Evolutionary conservation across 1,140 invertebrate genomes (phyloP).

Genomic region (Apis florea): DNA sequence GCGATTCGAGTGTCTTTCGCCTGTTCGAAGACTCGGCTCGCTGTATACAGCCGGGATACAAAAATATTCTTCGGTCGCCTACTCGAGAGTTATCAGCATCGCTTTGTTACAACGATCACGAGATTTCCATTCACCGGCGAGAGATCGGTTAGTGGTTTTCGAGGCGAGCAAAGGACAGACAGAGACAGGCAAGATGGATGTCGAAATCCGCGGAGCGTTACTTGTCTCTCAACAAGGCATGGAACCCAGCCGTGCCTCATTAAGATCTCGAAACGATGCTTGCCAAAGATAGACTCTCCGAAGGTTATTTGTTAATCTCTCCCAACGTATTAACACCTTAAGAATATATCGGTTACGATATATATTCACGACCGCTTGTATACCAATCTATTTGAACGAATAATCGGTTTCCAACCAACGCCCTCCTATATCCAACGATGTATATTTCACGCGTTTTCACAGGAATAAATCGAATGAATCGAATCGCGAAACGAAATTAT

Average conservation of each 20-base stretch:
- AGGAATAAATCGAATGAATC: neutral
- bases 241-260: constrained; percentile 53
- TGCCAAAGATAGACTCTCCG: constrained; percentile 49
- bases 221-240: constrained; percentile 58
- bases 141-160: constrained; percentile 55
- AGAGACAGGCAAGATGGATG: constrained; percentile 52
- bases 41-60: neutral
- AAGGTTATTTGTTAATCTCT: constrained; percentile 43
- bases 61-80: constrained; percentile 34
- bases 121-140: constrained; percentile 65
- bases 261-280: constrained; percentile 57
- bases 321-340: constrained; percentile 25
- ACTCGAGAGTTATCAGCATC: constrained; percentile 55
- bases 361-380: neutral
- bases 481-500: too few species aligned
- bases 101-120: constrained; percentile 65
- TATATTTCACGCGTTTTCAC: too few species aligned
- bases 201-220: constrained; percentile 55
- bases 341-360: neutral
- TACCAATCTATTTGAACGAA: neutral
- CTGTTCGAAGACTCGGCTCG: constrained; percentile 4
- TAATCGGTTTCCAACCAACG: neutral
- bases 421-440: too few species aligned
- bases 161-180: constrained; percentile 55
- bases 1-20: constrained; percentile 11